phyloP scores from a whole-genome alignment of 2,113 vertebrate genomes.

The Dasyprocta punctata region DNA sequence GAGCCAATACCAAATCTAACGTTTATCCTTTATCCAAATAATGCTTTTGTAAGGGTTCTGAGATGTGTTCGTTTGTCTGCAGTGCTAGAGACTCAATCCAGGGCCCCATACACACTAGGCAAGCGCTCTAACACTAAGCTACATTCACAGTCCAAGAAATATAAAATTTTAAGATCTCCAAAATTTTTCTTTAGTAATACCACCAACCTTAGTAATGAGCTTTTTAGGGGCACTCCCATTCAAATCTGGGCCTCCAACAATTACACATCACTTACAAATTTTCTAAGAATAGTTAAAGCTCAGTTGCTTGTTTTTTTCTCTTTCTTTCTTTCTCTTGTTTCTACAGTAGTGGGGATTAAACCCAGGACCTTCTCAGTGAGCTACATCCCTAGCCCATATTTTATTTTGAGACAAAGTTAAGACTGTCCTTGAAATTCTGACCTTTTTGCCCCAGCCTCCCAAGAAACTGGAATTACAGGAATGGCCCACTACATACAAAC shows the following conservation, averaged over 20 bases:
- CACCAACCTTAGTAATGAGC: not conserved
- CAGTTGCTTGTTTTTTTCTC: not conserved
- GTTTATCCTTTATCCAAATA: not conserved
- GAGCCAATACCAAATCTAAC: not conserved
- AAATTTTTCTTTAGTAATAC: not conserved
- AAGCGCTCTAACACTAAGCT: not conserved
- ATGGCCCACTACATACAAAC: not conserved
- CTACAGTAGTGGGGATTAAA: not conserved
- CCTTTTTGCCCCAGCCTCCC: not conserved
- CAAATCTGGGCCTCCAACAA: not conserved
- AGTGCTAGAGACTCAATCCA: not conserved
- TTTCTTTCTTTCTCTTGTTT: not conserved
- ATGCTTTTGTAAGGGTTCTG: not conserved
- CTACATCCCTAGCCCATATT: not conserved
- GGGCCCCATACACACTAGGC: not conserved
- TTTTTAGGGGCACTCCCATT: not conserved
- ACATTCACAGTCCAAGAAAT: not conserved
- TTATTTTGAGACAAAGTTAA: not conserved
- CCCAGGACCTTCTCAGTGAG: not conserved
- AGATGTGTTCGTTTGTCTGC: not conserved
- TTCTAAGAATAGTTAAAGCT: not conserved
- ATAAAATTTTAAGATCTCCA: not conserved
- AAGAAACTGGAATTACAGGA: not conserved
- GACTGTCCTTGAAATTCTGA: not conserved
- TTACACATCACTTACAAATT: not conserved